Evolutionary conservation across 2,888 invertebrate species (phyloP).

Genomic region (Holacanthella duospinosa): DNA sequence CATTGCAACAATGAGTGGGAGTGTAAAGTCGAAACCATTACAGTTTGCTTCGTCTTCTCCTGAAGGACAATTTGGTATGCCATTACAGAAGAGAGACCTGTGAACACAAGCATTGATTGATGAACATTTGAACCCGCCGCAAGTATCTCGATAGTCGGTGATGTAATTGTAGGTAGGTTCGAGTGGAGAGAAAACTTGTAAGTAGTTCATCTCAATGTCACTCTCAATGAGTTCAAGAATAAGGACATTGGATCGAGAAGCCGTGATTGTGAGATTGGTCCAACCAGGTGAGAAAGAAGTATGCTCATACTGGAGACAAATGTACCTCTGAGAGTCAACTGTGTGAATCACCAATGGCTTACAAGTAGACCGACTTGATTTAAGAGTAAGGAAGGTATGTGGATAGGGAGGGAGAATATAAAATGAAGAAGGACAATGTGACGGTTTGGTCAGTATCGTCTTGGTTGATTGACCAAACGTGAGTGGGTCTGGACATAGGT

Average conservation of each 20-base stretch:
- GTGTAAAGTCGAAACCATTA: conserved; percentile 9
- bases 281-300: conserved; percentile 3
- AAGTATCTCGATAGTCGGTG: conserved; percentile 3
- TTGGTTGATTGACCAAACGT: conserved; percentile 3
- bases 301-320: conserved; percentile 4
- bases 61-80: conserved; percentile 30
- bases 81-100: conserved; percentile 27
- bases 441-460: not conserved
- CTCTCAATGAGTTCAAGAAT: not conserved
- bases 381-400: not conserved
- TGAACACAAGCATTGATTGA: conserved; percentile 19
- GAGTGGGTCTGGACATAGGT: conserved; percentile 4
- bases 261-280: not conserved
- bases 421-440: not conserved
- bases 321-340: not conserved
- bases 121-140: conserved; percentile 16
- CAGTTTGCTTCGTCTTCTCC: conserved; percentile 34
- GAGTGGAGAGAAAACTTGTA: conserved; percentile 6
- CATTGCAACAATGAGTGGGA: not conserved
- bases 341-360: conserved; percentile 1
- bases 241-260: not conserved
- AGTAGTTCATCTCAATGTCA: not conserved
- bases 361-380: not conserved
- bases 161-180: conserved; percentile 6
- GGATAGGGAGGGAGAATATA: conserved; percentile 3